Conservation (phyloP, 2,888 invertebrate genomes). For the Minunthozetes semirufus region DNA sequence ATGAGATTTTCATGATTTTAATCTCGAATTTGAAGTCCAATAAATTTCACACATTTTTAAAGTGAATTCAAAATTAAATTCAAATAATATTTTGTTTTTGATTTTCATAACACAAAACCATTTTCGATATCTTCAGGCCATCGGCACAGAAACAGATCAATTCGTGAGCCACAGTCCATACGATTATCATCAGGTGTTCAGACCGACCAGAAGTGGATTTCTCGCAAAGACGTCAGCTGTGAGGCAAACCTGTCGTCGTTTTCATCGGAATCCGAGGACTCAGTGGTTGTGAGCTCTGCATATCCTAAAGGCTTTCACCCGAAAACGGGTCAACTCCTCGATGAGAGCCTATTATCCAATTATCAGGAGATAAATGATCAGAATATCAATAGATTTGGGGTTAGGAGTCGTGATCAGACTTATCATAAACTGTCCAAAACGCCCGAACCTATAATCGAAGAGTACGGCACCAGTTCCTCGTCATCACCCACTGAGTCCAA, state of each 20-base stretch:
- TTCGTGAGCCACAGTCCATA: neutral
- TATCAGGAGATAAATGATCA: slow-evolving; percentile 17
- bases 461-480: neutral
- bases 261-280: slow-evolving; percentile 19
- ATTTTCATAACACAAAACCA: neutral
- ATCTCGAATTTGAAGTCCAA: neutral
- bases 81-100: neutral
- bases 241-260: slow-evolving; percentile 19
- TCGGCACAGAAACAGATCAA: slow-evolving; percentile 21
- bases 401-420: neutral
- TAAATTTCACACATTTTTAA: neutral
- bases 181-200: slow-evolving; percentile 29
- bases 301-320: slow-evolving; percentile 30
- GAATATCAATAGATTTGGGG: neutral
- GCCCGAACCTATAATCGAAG: slow-evolving; percentile 25
- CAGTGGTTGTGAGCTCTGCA: slow-evolving; percentile 7
- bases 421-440: neutral
- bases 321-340: slow-evolving; percentile 29
- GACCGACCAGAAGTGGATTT: slow-evolving; percentile 24
- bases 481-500: neutral
- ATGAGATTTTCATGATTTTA: slow-evolving; percentile 4
- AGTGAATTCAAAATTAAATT: neutral
- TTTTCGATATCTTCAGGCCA: neutral
- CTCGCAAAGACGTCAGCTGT: slow-evolving; percentile 20
- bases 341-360: slow-evolving; percentile 9